phyloP scores from a whole-genome alignment of 2,888 invertebrate genomes.

The Toxonevra muliebris region DNA sequence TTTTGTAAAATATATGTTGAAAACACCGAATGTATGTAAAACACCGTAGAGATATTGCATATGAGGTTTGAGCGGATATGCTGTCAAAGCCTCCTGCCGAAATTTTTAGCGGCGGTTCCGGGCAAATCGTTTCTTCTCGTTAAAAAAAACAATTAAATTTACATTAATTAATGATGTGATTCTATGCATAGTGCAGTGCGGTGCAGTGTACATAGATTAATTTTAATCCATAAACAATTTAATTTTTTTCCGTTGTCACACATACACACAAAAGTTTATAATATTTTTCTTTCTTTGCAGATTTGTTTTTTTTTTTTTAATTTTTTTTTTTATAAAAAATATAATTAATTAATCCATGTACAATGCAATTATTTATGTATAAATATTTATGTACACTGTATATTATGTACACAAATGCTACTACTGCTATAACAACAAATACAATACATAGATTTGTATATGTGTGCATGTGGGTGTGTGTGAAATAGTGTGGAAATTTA shows the following conservation, averaged over 20 bases:
- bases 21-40: too few relatives aligned
- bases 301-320: constrained; percentile 7
- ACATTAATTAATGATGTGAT: too few relatives aligned
- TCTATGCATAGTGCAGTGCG: background rate
- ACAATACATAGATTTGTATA: background rate
- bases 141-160: too few relatives aligned
- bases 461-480: background rate
- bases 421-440: constrained; percentile 9
- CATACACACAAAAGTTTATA: background rate
- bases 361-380: constrained; percentile 12
- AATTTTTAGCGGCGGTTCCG: too few relatives aligned
- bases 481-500: constrained; percentile 39
- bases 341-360: constrained; percentile 34
- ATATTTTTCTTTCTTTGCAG: constrained; percentile 17
- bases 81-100: too few relatives aligned
- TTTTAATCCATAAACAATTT: constrained; percentile 37
- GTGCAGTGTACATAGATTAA: constrained; percentile 38
- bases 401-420: constrained; percentile 7
- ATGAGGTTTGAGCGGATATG: too few relatives aligned
- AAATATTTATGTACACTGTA: background rate
- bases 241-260: background rate
- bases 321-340: constrained; percentile 18
- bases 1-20: too few relatives aligned
- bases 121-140: constrained; percentile 10
- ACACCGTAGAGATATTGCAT: too few relatives aligned